Conservation (phyloP, 2,113 vertebrate species). For the Delphinus delphis region DNA sequence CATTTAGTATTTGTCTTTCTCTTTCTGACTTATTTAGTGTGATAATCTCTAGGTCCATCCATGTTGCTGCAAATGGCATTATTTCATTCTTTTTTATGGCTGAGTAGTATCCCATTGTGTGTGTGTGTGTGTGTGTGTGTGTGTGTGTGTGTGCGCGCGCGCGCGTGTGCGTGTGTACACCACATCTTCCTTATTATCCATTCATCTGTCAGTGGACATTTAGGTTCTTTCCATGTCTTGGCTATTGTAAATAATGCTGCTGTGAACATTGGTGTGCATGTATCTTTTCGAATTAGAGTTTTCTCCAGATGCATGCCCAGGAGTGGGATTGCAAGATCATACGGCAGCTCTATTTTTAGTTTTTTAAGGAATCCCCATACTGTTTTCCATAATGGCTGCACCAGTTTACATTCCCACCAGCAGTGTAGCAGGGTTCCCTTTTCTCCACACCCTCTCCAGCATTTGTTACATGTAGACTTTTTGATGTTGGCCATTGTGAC, state of each 20-base stretch:
- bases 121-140: not conserved
- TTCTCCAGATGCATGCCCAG: not conserved
- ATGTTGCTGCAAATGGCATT: not conserved
- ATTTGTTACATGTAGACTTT: not conserved
- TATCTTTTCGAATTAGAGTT: not conserved
- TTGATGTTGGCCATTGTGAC: not conserved
- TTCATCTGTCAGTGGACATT: not conserved
- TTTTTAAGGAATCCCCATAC: not conserved
- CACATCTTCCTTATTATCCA: not conserved
- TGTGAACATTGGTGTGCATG: not conserved
- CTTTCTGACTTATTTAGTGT: not conserved
- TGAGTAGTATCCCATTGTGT: too few relatives aligned
- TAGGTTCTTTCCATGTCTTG: not conserved
- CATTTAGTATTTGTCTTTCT: not conserved
- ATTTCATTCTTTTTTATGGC: not conserved
- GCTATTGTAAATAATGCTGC: not conserved
- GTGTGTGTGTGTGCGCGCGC: not conserved
- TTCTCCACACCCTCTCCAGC: not conserved
- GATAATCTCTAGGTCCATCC: not conserved
- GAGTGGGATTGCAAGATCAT: not conserved
- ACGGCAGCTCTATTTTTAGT: not conserved
- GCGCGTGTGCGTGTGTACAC: fast-evolving
- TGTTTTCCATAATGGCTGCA: not conserved
- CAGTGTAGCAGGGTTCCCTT: not conserved
- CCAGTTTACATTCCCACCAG: not conserved